Conservation (phyloP, 2,797 vertebrate genomes). For the Diplodus puntazzo region DNA sequence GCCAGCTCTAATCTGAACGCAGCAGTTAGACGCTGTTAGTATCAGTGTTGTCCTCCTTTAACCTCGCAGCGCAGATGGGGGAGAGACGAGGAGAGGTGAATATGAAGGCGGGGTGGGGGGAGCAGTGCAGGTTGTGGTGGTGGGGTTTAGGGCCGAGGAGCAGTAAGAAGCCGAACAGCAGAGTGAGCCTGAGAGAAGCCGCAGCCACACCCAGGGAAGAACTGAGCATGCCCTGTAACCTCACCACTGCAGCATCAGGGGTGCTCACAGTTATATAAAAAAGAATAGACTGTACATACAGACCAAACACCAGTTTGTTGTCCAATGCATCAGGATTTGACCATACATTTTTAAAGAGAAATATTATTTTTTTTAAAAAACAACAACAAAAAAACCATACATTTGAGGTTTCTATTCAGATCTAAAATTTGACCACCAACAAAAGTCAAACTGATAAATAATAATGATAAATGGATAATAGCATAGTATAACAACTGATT, state of each 20-base stretch:
- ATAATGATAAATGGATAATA: not conserved
- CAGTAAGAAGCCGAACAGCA: not conserved
- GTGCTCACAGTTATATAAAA: not conserved
- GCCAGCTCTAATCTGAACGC: not conserved
- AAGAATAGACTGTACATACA: not conserved
- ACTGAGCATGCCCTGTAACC: slow-evolving; percentile 16
- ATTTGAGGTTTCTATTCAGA: not conserved
- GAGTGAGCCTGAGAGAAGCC: not conserved
- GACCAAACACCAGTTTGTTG: no score
- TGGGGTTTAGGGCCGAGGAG: not conserved
- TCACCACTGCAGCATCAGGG: not conserved
- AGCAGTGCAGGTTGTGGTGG: not conserved
- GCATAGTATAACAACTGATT: not conserved
- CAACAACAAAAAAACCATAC: no score
- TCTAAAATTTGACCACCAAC: not conserved
- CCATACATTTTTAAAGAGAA: not conserved
- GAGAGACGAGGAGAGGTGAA: slow-evolving; percentile 14
- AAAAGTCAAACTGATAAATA: not conserved
- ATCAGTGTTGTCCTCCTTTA: slow-evolving; percentile 11
- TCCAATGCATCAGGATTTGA: no score
- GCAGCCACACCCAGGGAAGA: slow-evolving; percentile 25
- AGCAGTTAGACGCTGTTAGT: not conserved
- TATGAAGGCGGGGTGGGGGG: not conserved
- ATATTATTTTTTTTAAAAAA: not conserved
- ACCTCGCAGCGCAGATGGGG: slow-evolving; percentile 15